Base-by-base conservation (phyloP, 1,140 invertebrate species). In the Cherax destructor region DNA sequence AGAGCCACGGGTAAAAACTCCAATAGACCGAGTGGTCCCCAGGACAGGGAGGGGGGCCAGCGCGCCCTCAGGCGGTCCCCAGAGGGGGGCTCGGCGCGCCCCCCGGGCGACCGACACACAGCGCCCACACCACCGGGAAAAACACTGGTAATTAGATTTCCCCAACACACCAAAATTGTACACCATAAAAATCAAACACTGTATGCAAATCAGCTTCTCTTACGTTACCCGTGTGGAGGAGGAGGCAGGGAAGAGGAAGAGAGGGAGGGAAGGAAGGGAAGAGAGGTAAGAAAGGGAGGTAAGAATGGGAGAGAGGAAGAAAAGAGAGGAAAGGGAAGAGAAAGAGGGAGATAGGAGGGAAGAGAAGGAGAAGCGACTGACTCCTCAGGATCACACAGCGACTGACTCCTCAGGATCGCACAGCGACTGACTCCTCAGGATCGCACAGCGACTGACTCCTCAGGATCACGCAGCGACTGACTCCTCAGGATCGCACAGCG, bases 91-190 rank as follows among this genome's bases (percentile, higher is more conserved):
- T 61, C 80, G 72, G 41, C 16, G 61, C 72, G 61, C n/a, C 49
- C 80, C 80, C 80, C 80, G 21, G 61, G 49, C 88, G 41, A 24
- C 65, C 41, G 52, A 56, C 87, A 81, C 78, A 52, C 87, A 74
- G 69, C 80, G 81, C 88, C 88, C 84, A 83, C 88, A 90, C 80
- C 81, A 61, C 69, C 49, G 30, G 81, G 79, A 83, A 90, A 90
- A 90, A 90, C 88, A 90, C 81, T 61, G 11, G 88, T 90, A 90
- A 90, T 90, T 84, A 90, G 88, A 90, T 90, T 90, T 77, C 84
- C 88, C 85, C 80, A 80, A 83, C 88, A 83, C 88, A 83, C 88
- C 88, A 90, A 90, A 89, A 90, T 84, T 90, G 88, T 90, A 90
- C 81, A 84, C 80, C 81, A 81, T 90, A 90, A 90, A 89, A 89